Conservation (phyloP, 2,113 vertebrate species). For the Lophochroa leadbeateri region DNA sequence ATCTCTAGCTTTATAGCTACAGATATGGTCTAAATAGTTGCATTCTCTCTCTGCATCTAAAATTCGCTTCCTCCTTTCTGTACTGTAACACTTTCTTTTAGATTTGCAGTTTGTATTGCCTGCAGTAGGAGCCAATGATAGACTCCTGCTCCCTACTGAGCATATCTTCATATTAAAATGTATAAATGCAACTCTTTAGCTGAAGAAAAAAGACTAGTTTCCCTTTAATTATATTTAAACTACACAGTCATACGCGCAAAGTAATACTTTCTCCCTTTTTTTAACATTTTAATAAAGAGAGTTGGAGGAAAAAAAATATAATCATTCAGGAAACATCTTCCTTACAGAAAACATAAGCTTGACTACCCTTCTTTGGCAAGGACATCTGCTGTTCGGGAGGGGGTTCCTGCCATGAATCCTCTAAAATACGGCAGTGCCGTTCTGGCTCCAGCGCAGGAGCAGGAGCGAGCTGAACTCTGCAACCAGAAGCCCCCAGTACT, state of each 20-base stretch:
- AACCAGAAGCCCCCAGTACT: not conserved
- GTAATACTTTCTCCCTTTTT: not conserved
- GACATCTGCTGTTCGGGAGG: constrained; percentile 7
- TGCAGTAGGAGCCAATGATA: constrained; percentile 74
- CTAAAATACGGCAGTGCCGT: not conserved
- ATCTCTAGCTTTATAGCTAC: constrained; percentile 65
- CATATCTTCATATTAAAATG: constrained; percentile 76
- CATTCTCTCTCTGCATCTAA: constrained; percentile 58
- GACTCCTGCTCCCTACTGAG: constrained; percentile 70
- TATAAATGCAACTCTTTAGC: constrained; percentile 70
- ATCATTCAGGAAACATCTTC: constrained; percentile 21
- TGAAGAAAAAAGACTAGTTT: constrained; percentile 45
- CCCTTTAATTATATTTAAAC: constrained; percentile 70
- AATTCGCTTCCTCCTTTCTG: constrained; percentile 35
- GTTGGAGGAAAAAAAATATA: not conserved
- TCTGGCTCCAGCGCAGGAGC: not conserved
- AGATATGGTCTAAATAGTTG: constrained; percentile 68
- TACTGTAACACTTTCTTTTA: constrained; percentile 55
- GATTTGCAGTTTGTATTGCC: constrained; percentile 70
- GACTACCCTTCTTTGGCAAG: constrained; percentile 39
- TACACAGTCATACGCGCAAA: not conserved
- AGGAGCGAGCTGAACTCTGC: not conserved
- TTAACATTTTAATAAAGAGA: not conserved
- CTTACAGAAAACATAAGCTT: constrained; percentile 55
- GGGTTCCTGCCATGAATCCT: constrained; percentile 29